Evolutionary conservation across 2,797 vertebrate species (phyloP).

Genomic region (Scleropages formosus): DNA sequence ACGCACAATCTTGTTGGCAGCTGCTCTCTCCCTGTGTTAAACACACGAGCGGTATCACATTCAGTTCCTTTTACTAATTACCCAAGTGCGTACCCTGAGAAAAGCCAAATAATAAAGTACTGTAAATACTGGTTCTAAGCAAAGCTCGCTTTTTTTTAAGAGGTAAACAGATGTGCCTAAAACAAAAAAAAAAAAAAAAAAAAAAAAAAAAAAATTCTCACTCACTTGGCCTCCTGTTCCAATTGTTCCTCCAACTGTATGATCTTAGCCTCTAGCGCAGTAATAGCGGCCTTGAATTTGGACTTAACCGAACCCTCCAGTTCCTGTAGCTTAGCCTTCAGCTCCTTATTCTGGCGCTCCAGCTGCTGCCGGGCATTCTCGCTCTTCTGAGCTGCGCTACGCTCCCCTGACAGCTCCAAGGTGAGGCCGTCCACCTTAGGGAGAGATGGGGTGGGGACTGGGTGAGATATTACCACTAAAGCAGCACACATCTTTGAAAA

Average conservation of each 20-base stretch:
- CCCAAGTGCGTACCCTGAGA: not conserved
- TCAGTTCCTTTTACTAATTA: not conserved
- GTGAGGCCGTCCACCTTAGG: conserved; percentile 86
- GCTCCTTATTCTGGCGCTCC: conserved; percentile 94
- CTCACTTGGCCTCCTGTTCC: conserved; percentile 95
- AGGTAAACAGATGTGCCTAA: too few species aligned
- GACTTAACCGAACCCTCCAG: conserved; percentile 91
- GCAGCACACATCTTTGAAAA: not conserved
- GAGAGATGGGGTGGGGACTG: too few species aligned
- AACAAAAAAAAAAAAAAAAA: not conserved
- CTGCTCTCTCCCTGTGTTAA: conserved; percentile 80
- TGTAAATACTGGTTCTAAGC: too few species aligned
- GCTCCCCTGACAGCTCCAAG: conserved; percentile 82
- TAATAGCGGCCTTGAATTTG: conserved; percentile 92
- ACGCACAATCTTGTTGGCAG: conserved; percentile 89
- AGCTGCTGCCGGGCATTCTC: conserved; percentile 93
- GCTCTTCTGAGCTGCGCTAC: conserved; percentile 89
- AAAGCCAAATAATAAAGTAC: too few species aligned
- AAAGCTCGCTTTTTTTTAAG: too few species aligned
- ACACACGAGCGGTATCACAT: not conserved
- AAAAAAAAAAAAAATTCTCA: not conserved
- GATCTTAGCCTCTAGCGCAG: conserved; percentile 91
- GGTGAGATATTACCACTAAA: not conserved
- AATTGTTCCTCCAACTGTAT: conserved; percentile 93
- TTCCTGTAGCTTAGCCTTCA: conserved; percentile 92